Evolutionary conservation across 2,888 invertebrate species (phyloP).

Genomic region (Achlya flavicornis): DNA sequence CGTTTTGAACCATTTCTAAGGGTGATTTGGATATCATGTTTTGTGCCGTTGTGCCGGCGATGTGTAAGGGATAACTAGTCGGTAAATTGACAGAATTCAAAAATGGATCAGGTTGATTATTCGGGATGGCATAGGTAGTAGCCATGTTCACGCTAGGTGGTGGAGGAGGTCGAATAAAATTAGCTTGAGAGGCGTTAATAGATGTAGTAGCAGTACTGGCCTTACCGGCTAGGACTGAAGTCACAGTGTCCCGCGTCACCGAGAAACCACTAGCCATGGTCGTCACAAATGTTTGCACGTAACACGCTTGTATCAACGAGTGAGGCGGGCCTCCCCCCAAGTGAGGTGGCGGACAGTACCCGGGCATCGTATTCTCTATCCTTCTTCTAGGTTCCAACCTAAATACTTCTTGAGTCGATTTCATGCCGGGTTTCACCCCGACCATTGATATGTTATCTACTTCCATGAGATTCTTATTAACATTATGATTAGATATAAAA

Average conservation of each 20-base stretch:
- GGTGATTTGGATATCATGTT: constrained; percentile 85
- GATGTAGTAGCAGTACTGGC: constrained; percentile 91
- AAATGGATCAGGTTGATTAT: constrained; percentile 77
- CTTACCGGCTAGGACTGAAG: constrained; percentile 90
- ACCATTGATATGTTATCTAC: constrained; percentile 82
- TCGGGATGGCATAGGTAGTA: constrained; percentile 75
- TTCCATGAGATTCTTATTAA: constrained; percentile 80
- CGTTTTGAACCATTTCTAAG: constrained; percentile 90
- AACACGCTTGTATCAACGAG: constrained; percentile 71
- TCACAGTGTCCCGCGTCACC: constrained; percentile 91
- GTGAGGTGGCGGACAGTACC: constrained; percentile 78
- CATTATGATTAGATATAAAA: constrained; percentile 80
- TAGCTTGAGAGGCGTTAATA: constrained; percentile 85
- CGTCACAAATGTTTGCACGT: constrained; percentile 73
- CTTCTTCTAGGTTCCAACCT: constrained; percentile 61
- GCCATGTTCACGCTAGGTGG: constrained; percentile 73
- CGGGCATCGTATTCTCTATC: constrained; percentile 73
- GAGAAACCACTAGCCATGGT: constrained; percentile 89
- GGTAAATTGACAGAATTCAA: constrained; percentile 76
- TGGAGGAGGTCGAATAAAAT: constrained; percentile 69
- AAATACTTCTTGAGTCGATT: constrained; percentile 56
- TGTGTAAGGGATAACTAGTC: constrained; percentile 72
- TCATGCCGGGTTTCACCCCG: constrained; percentile 68
- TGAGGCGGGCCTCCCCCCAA: constrained; percentile 76
- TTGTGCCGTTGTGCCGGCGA: constrained; percentile 79